phyloP scores from a whole-genome alignment of 1,140 invertebrate species.

The Macrocentrus cingulum region DNA sequence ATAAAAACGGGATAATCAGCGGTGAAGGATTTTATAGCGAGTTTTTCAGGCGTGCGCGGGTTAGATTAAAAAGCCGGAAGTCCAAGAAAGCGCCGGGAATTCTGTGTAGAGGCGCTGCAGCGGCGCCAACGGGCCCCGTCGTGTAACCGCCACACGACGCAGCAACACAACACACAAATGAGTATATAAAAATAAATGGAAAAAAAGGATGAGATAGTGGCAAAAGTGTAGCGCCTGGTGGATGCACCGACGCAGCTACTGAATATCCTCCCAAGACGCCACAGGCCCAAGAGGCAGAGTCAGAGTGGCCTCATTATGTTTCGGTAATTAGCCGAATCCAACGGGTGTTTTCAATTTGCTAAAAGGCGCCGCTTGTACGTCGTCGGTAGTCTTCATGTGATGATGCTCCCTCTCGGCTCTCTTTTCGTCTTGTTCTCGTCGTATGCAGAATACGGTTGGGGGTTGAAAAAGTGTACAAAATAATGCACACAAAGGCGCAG shows the following conservation, averaged over 20 bases:
- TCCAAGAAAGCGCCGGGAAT: constrained; percentile 34
- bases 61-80: constrained; percentile 38
- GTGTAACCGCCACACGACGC: background rate
- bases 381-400: constrained; percentile 22
- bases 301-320: constrained; percentile 47
- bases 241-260: constrained; percentile 32
- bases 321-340: constrained; percentile 52
- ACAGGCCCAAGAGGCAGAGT: constrained; percentile 11
- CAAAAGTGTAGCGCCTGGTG: background rate
- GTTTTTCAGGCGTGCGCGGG: constrained; percentile 18
- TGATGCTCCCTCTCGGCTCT: background rate
- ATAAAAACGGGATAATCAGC: background rate
- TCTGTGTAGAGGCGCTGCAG: constrained; percentile 37
- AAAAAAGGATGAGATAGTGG: constrained; percentile 1
- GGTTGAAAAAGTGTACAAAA: too few species aligned
- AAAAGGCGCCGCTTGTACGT: constrained; percentile 46
- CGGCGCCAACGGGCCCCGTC: constrained; percentile 34
- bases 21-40: too few species aligned
- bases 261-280: constrained; percentile 32
- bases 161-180: constrained; percentile 1
- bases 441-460: too few species aligned
- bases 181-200: background rate
- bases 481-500: too few species aligned
- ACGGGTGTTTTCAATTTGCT: constrained; percentile 51
- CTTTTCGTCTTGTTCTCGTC: constrained; percentile 1